Conservation (phyloP, 2,888 invertebrate genomes). For the Masnerella sp. region DNA sequence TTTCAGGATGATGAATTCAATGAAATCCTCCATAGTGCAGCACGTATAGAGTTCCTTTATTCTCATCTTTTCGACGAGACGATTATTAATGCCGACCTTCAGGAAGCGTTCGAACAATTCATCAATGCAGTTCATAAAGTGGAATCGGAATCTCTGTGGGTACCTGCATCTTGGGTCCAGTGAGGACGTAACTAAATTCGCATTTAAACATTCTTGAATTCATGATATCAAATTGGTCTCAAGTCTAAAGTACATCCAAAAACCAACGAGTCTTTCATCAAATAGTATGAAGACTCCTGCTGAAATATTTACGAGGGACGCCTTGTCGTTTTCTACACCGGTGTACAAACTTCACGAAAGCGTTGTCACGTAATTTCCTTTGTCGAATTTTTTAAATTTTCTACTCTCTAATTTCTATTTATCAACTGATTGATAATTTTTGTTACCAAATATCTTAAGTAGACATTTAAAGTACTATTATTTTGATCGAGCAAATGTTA, state of each 20-base stretch:
- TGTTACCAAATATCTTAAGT: slow-evolving; percentile 23
- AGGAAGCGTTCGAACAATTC: slow-evolving; percentile 90
- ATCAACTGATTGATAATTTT: slow-evolving; percentile 9
- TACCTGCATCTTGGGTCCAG: slow-evolving; percentile 96
- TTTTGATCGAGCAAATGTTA: neutral
- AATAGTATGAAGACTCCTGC: slow-evolving; percentile 22
- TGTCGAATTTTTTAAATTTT: slow-evolving; percentile 53
- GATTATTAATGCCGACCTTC: slow-evolving; percentile 94
- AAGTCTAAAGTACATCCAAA: slow-evolving; percentile 14
- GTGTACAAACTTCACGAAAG: slow-evolving; percentile 1
- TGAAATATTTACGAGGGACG: slow-evolving; percentile 37
- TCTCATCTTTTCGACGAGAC: slow-evolving; percentile 96
- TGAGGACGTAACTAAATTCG: slow-evolving; percentile 75
- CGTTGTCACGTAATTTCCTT: slow-evolving; percentile 14
- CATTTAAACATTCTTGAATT: slow-evolving; percentile 41
- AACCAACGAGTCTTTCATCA: slow-evolving; percentile 38
- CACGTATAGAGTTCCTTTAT: slow-evolving; percentile 93
- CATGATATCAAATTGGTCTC: slow-evolving; percentile 16
- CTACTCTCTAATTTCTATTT: slow-evolving; percentile 41
- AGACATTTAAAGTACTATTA: neutral
- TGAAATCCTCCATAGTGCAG: slow-evolving; percentile 90
- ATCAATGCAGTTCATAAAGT: slow-evolving; percentile 89
- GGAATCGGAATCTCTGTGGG: slow-evolving; percentile 96
- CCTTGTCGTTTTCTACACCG: slow-evolving; percentile 43
- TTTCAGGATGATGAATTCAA: slow-evolving; percentile 92